These are phyloP conservation scores for Callinectes sapidus DNA, from an alignment of 2,888 invertebrate genomes.

Conservation along the genomic window DNA sequence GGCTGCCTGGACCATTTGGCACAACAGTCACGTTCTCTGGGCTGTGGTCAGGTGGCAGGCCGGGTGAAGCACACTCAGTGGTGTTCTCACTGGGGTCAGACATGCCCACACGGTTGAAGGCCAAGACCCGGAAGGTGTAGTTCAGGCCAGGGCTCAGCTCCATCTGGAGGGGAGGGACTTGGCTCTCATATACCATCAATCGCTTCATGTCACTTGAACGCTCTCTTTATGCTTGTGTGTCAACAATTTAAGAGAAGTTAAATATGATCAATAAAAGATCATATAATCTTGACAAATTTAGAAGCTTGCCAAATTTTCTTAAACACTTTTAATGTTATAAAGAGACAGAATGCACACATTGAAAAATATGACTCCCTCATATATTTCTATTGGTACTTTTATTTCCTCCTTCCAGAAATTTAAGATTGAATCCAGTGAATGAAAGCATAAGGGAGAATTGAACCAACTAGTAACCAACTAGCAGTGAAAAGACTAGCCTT, in stretches of 20 bases:
- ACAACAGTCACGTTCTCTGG: slow-evolving; percentile 61
- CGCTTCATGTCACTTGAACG: neutral
- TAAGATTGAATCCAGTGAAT: neutral
- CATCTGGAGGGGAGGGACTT: slow-evolving; percentile 55
- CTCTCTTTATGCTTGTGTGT: neutral
- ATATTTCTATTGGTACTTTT: neutral
- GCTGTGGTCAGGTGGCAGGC: slow-evolving; percentile 61
- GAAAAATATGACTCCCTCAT: neutral
- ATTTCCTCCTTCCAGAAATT: neutral
- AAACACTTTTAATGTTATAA: neutral
- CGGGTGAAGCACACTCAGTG: slow-evolving; percentile 59
- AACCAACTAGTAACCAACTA: neutral
- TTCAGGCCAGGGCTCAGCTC: slow-evolving; percentile 61
- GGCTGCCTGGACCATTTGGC: slow-evolving; percentile 52
- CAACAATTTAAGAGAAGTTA: neutral
- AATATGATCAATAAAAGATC: neutral
- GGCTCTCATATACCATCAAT: neutral
- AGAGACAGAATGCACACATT: neutral
- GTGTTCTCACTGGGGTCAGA: slow-evolving; percentile 61
- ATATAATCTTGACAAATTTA: neutral
- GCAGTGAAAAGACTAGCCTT: neutral
- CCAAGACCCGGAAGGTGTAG: slow-evolving; percentile 70
- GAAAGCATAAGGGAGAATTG: neutral
- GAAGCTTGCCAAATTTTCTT: neutral
- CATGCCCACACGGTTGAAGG: slow-evolving; percentile 70